Evolutionary conservation across 2,797 vertebrate species (phyloP), one percentile per base, ranked within the genome.

Genomic region (Momotus momota): DNA sequence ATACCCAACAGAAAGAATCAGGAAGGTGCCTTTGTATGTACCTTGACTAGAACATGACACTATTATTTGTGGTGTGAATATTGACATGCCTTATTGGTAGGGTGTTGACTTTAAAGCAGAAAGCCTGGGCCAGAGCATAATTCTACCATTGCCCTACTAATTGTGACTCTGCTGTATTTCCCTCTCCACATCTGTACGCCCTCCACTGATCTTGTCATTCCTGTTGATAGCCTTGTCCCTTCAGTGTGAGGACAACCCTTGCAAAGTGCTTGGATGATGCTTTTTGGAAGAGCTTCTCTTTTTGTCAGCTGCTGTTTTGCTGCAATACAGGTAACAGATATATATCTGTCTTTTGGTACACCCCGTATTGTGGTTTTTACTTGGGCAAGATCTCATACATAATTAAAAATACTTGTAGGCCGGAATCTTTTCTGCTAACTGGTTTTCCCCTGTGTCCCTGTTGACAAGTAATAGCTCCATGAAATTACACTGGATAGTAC

Each of bases 161-260:
- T 52, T 75, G 29, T 88, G 62, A 49, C 20, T 15, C 38, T 52
- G 26, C 15, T 61, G 21, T 0, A 0, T n/a, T 74, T 78, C 31
- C 46, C 4, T 70, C 8, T 46, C 29, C 0, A 0, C 31, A 9
- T 35, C 35, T 38, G 2, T 14, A n/a, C 6, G 29, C 5, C 33
- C 9, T 60, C 12, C 38, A 26, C 9, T 54, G 31, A 21, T 77
- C 7, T 57, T n/a, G 27, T 12, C 25, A 12, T 84, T 55, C 48
- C 35, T 65, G 8, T 48, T 71, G 54, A 27, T 35, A 81, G 26
- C 20, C 31, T 38, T 51, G 23, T 38, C 41, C 43, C 7, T 3
- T 61, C 62, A 29, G 19, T 1, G 0, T 12, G 10, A 29, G 41
- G 19, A 20, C 29, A 38, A 40, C 5, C 40, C 38, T 61, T 25